phyloP scores from a whole-genome alignment of 2,888 invertebrate genomes.

The Eupithecia subumbrata region DNA sequence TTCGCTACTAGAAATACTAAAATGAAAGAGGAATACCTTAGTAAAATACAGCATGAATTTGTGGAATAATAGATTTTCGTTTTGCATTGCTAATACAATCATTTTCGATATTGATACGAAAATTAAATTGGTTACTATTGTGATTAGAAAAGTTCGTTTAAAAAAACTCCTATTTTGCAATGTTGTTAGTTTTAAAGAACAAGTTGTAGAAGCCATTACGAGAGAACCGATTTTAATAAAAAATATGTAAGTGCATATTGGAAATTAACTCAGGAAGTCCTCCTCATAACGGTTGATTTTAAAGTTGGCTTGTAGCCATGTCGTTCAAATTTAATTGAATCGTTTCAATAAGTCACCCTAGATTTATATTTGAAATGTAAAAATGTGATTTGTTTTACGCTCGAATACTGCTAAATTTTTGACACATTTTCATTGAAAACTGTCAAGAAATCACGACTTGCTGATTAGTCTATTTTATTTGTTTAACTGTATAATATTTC shows the following conservation, averaged over 20 bases:
- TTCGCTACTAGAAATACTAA: too few species aligned
- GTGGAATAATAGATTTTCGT: not conserved
- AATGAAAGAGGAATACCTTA: too few species aligned
- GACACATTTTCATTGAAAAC: too few species aligned
- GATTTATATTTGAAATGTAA: not conserved
- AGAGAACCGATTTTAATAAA: not conserved
- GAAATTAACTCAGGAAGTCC: not conserved
- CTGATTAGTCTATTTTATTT: not conserved
- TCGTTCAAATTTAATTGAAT: not conserved
- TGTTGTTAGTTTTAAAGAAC: not conserved
- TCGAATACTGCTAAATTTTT: not conserved
- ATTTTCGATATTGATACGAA: not conserved
- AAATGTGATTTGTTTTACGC: not conserved
- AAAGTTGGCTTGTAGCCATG: slow-evolving; percentile 7
- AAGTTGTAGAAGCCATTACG: not conserved
- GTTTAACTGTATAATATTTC: not conserved
- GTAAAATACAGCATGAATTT: not conserved
- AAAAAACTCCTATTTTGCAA: not conserved
- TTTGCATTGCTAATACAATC: not conserved
- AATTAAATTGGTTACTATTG: not conserved
- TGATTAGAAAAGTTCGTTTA: not conserved
- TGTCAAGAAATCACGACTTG: too few species aligned
- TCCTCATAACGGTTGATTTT: not conserved
- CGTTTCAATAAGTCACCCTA: not conserved
- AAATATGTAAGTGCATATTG: not conserved